Percentiles rank a stretch among this genome's conserved stretches.
Conservation (phyloP, 2,888 invertebrate genomes). For the Lasioglossum lativentre region DNA sequence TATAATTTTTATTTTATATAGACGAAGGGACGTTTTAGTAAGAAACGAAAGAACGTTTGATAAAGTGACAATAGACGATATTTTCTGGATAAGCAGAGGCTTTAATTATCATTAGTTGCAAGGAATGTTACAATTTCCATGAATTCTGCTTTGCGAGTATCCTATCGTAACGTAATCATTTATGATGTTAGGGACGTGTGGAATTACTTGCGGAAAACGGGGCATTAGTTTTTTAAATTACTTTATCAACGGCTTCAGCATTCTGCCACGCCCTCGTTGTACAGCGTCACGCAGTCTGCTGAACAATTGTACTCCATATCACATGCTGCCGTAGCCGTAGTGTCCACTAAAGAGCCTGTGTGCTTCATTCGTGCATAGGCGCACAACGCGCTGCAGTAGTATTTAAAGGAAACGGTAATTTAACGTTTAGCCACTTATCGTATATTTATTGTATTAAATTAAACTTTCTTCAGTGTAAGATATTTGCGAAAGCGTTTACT, state of each 20-base stretch:
- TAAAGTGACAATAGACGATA: background rate
- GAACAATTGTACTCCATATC: slow-evolving; percentile 59
- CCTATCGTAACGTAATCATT: background rate
- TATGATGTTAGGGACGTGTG: background rate
- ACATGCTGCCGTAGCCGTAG: slow-evolving; percentile 46
- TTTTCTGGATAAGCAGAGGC: background rate
- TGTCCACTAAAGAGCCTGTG: slow-evolving; percentile 46
- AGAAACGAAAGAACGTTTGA: background rate
- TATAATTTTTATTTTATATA: too few species aligned
- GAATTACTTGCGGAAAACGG: background rate
- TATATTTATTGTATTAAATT: background rate
- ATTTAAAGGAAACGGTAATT: slow-evolving; percentile 45
- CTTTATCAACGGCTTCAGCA: slow-evolving; percentile 42
- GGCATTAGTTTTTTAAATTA: slow-evolving; percentile 42
- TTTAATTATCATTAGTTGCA: background rate
- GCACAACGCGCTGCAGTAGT: slow-evolving; percentile 34
- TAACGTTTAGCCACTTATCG: background rate
- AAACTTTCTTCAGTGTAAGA: background rate
- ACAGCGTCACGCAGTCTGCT: slow-evolving; percentile 78
- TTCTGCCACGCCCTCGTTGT: slow-evolving; percentile 73
- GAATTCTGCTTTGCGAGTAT: background rate
- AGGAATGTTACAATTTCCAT: background rate
- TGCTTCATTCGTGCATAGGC: slow-evolving; percentile 41
- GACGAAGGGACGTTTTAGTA: too few species aligned
- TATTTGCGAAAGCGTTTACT: background rate